These are phyloP conservation scores for Engystomops pustulosus DNA, from an alignment of 2,113 vertebrate genomes.

Conservation along the genomic window DNA sequence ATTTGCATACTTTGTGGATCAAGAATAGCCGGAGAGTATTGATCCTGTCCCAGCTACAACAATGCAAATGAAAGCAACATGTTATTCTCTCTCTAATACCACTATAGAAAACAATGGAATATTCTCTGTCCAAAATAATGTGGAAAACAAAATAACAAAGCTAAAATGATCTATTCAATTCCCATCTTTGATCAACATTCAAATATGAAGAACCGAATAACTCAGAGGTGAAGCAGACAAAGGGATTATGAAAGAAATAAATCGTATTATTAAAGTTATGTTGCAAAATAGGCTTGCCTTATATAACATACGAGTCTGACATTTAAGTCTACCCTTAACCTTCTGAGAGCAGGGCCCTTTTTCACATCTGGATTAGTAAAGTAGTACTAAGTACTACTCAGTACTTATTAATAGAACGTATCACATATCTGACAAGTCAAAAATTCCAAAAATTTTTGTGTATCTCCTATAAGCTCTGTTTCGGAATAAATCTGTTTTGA, in stretches of 20 bases:
- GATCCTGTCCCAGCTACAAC: neutral
- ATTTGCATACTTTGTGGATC: neutral
- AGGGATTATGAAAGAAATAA: neutral
- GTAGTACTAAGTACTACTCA: too few relatives aligned
- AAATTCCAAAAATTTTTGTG: neutral
- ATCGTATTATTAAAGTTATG: neutral
- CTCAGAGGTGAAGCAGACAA: neutral
- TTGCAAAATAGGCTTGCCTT: neutral
- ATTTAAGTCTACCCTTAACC: neutral
- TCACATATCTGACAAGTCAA: neutral
- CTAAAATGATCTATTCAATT: neutral
- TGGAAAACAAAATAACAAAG: slow-evolving; percentile 4
- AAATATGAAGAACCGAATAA: slow-evolving; percentile 30
- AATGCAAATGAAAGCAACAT: slow-evolving; percentile 13
- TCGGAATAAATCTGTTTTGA: too few relatives aligned
- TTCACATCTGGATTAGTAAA: neutral
- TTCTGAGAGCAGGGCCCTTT: neutral
- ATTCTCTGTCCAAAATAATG: neutral
- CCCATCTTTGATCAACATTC: slow-evolving; percentile 11
- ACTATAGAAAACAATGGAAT: slow-evolving; percentile 11
- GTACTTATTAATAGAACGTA: neutral
- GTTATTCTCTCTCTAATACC: neutral
- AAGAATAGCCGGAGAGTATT: neutral
- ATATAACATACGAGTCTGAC: neutral
- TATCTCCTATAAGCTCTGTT: too few relatives aligned